These are phyloP conservation scores for Astur gentilis DNA, from an alignment of 2,113 vertebrate genomes.

Conservation along the genomic window DNA sequence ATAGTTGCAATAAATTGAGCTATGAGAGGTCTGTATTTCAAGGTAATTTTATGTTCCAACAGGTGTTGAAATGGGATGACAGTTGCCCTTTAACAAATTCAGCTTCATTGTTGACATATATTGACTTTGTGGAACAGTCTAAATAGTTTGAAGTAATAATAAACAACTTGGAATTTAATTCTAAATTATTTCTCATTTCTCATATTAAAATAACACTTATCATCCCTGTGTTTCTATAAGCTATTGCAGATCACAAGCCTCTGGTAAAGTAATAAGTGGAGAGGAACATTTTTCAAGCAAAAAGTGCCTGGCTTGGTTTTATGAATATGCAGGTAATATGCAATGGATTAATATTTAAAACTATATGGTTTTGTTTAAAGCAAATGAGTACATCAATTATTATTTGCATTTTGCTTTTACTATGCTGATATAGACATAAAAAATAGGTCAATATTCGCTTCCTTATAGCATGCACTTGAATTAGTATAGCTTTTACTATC, in stretches of 20 bases:
- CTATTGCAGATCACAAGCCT: conserved; percentile 86
- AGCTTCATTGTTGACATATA: not conserved
- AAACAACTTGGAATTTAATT: not conserved
- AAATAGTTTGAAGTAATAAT: not conserved
- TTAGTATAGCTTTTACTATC: not conserved
- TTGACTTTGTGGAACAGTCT: not conserved
- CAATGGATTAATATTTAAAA: conserved; percentile 12
- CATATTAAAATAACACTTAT: conserved; percentile 6
- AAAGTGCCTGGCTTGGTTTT: conserved; percentile 97
- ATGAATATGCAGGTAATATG: conserved; percentile 87
- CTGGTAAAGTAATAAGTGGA: conserved; percentile 79
- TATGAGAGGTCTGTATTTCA: not conserved
- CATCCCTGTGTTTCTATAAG: conserved; percentile 69
- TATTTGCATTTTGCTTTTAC: not conserved
- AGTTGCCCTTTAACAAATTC: not conserved
- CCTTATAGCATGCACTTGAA: not conserved
- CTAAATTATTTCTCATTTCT: not conserved
- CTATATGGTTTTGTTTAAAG: not conserved
- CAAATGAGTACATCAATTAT: not conserved
- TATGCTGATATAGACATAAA: not conserved
- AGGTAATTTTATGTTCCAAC: not conserved
- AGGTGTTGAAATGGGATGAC: not conserved
- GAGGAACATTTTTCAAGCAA: conserved; percentile 94
- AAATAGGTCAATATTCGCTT: not conserved
- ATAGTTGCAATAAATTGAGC: not conserved